Percentiles rank a stretch among this genome's conserved stretches.
Conservation (phyloP, 1,140 invertebrate genomes). For the Theocolax elegans region DNA sequence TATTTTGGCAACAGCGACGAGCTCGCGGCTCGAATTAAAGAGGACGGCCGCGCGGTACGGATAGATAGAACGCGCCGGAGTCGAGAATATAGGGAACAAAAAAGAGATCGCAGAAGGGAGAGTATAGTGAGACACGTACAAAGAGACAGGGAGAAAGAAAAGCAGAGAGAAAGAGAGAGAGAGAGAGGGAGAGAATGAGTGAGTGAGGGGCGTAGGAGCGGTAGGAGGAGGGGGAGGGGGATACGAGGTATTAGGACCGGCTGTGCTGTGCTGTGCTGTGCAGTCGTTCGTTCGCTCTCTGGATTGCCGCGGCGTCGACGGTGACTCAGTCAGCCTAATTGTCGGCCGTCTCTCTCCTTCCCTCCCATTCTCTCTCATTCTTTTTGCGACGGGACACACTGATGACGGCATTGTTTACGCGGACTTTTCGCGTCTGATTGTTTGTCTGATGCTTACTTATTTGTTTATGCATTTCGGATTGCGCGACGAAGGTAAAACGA, state of each 20-base stretch:
- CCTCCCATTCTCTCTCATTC: neutral
- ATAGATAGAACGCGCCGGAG: neutral
- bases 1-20: conserved; percentile 16
- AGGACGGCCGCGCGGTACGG: conserved; percentile 24
- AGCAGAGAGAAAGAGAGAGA: neutral
- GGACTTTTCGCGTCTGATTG: neutral
- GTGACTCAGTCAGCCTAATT: conserved; percentile 9
- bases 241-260: neutral
- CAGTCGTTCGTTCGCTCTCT: neutral
- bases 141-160: neutral
- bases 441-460: neutral
- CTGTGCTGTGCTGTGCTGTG: too few relatives aligned
- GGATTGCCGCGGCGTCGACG: neutral
- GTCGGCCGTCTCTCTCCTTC: neutral
- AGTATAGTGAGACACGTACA: neutral
- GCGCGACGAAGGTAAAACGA: neutral
- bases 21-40: conserved; percentile 29
- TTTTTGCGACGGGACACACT: neutral
- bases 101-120: too few relatives aligned
- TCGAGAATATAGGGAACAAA: neutral
- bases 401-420: conserved; percentile 22
- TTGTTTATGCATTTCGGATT: conserved; percentile 1
- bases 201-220: too few relatives aligned
- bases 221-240: neutral
- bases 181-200: neutral